Base-by-base conservation (phyloP, 2,888 invertebrate species). In the Napeogenes inachia region DNA sequence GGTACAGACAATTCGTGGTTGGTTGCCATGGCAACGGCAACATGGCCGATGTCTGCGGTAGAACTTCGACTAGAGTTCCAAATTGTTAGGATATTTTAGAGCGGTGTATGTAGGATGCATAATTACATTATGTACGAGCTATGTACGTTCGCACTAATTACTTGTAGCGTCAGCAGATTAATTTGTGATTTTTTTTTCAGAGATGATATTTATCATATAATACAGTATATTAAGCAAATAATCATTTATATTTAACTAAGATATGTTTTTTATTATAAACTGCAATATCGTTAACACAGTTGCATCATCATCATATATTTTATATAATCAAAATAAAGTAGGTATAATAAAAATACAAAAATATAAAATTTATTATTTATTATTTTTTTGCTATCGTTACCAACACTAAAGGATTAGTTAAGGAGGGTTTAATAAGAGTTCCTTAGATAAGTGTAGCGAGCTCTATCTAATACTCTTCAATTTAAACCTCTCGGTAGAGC, bases 351-450 rank as follows among this genome's bases (percentile, higher is more conserved):
- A 21, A 13, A 30, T 45, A n/a, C 38, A 47, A 38, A 54, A 21
- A 21, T 21, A 21, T 21, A 21, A 21, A 21, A 21, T 21, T 21
- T 21, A 21, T 21, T 21, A 21, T 21, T 21, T 21, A 21, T 1
- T 21, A 30, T 63, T 63, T 62, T 50, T 76, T 32, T 87, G 83
- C 81, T 58, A 67, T 66, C 84, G 60, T 68, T 88, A 84, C 80
- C 35, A 45, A 57, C 66, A 66, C 75, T 79, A 79, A 83, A 81
- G 87, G 87, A 89, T 89, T 88, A 88, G 87, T 86, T 84, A 82
- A 86, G 83, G 81, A 85, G 85, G 87, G 86, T 88, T 88, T 87
- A 89, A 88, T 89, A 89, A 87, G 87, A 87, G 85, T 84, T 85
- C 76, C 82, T 85, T 78, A 86, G 85, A 83, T 86, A 85, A 87